These are phyloP conservation scores for Emys orbicularis DNA, from an alignment of 2,797 vertebrate species.

Conservation along the genomic window DNA sequence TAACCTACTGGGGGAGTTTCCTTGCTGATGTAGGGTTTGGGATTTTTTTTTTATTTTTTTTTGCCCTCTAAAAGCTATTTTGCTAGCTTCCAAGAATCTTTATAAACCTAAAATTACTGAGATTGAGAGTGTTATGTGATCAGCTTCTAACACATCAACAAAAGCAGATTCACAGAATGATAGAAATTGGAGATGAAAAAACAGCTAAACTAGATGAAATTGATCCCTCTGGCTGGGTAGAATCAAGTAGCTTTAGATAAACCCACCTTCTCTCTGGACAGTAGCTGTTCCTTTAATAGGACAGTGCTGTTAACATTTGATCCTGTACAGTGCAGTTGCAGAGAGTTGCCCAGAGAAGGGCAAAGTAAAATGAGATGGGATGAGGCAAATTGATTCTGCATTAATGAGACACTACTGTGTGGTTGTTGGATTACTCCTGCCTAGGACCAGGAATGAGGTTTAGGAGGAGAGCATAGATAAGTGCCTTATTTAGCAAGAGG, in stretches of 20 bases:
- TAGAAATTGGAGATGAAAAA: not conserved
- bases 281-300: not conserved
- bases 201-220: not conserved
- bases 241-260: fast-evolving
- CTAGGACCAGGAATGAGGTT: not conserved
- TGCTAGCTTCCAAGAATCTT: constrained; percentile 74
- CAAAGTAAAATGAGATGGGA: not conserved
- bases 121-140: constrained; percentile 48
- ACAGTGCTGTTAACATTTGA: not conserved
- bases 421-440: fast-evolving
- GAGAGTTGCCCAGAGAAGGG: not conserved
- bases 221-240: not conserved
- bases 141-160: constrained; percentile 48
- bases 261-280: fast-evolving
- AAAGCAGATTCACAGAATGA: constrained; percentile 7
- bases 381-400: not conserved
- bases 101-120: constrained; percentile 62
- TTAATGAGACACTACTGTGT: not conserved
- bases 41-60: not conserved
- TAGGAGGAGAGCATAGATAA: not conserved
- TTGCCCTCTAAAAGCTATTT: constrained; percentile 52
- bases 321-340: not conserved
- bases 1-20: constrained; percentile 80
- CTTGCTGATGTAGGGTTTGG: constrained; percentile 60
- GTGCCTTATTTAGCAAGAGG: not conserved